A percentile compares a stretch with the other conserved stretches of the same genome.
These are phyloP conservation scores for Poeciliopsis gracilis DNA, from an alignment of 2,797 vertebrate species.

Conservation along the genomic window DNA sequence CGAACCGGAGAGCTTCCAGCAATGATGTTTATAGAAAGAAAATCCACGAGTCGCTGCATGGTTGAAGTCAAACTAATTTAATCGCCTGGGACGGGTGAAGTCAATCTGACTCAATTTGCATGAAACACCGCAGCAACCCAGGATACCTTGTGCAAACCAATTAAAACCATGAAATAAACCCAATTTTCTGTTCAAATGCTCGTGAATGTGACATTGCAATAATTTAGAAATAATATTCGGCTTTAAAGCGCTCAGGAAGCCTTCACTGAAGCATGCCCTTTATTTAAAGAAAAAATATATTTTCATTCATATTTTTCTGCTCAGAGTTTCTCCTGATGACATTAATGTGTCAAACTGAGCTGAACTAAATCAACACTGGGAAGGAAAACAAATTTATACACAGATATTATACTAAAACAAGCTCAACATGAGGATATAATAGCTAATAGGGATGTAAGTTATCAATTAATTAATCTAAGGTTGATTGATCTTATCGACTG, in stretches of 20 bases:
- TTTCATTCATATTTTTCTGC: constrained; percentile 11
- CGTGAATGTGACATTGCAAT: constrained; percentile 12
- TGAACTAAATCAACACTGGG: neutral
- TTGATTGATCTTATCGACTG: no score
- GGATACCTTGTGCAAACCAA: constrained; percentile 34
- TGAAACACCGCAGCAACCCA: constrained; percentile 22
- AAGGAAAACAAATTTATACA: neutral
- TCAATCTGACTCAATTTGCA: constrained; percentile 45
- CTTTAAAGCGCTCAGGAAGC: constrained; percentile 40
- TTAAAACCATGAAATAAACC: constrained; percentile 30
- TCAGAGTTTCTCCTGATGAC: constrained; percentile 22
- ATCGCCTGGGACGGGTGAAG: constrained; percentile 9
- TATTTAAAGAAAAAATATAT: constrained; percentile 15
- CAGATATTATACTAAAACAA: neutral
- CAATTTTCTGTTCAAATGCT: constrained; percentile 34
- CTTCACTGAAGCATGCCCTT: constrained; percentile 17
- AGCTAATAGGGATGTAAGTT: neutral
- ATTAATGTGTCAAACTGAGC: constrained; percentile 4
- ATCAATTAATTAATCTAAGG: no score
- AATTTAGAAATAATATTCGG: constrained; percentile 38
- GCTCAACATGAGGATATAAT: neutral
- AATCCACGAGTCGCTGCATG: constrained; percentile 11
- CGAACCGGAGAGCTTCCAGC: constrained; percentile 24
- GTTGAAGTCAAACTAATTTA: constrained; percentile 54
- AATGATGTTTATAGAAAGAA: constrained; percentile 3